Conservation (phyloP, 2,888 invertebrate genomes). For the Gordius sp. region DNA sequence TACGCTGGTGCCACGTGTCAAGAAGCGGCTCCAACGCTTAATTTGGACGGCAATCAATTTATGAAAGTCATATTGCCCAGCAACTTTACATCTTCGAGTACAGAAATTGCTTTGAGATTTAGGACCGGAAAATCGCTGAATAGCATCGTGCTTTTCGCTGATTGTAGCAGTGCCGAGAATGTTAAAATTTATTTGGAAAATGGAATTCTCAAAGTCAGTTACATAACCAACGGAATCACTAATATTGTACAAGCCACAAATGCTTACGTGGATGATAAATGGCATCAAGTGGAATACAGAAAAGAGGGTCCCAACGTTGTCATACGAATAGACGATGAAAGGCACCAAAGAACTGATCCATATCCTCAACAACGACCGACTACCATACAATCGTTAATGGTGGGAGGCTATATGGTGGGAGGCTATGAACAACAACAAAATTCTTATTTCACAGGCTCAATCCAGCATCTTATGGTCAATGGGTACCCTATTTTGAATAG, state of each 20-base stretch:
- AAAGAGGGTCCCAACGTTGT: constrained; percentile 1
- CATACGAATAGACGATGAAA: constrained; percentile 12
- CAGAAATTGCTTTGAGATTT: constrained; percentile 7
- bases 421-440: background rate
- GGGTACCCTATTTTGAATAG: background rate
- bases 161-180: background rate
- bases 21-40: constrained; percentile 13
- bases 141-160: constrained; percentile 12
- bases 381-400: background rate
- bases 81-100: constrained; percentile 3
- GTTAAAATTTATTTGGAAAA: constrained; percentile 13
- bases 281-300: constrained; percentile 11
- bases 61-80: constrained; percentile 15
- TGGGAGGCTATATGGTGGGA: no score
- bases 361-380: background rate
- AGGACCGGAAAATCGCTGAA: background rate
- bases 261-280: background rate
- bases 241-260: background rate
- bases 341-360: background rate
- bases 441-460: background rate
- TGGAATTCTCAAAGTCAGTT: constrained; percentile 10
- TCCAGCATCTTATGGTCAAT: constrained; percentile 9
- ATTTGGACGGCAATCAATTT: constrained; percentile 7
- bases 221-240: constrained; percentile 7
- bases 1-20: constrained; percentile 24